Evolutionary conservation across 2,888 invertebrate species (phyloP), one percentile per base, ranked within the genome.

Genomic region (Cabera pusaria): DNA sequence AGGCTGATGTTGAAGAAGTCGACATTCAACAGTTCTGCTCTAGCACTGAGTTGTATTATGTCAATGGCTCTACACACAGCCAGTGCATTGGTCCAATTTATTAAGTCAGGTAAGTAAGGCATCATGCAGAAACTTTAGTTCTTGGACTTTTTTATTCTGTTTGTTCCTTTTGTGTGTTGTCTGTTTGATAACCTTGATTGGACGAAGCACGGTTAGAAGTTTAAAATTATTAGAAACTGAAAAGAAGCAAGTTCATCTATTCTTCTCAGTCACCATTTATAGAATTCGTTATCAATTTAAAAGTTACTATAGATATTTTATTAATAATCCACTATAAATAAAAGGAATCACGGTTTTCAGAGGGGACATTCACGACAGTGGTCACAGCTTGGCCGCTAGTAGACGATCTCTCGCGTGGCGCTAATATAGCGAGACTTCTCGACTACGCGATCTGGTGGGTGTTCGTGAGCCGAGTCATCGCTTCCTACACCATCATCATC

Each of bases 381-480:
- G 39, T 72, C 1, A 64, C 71, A 3, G 57, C 45, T 0, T 74
- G 72, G 57, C 75, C 75, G 1, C 59, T 58, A 1, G 49, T 66
- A 0, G 28, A 59, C 0, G 72, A 74, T 31, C 31, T 7, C 1
- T 61, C 67, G 2, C 5, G 2, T 0, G n/a, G 37, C 2, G 72
- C 72, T 0, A 23, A 50, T 7, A 7, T 44, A 0, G 40, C 39
- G 1, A 38, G 73, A 10, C 36, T 51, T 1, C 10, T 57, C 12
- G 26, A 29, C 35, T 62, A 63, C 43, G 1, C 68, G 1, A 2
- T 59, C 0, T 70, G 65, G 64, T 65, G 61, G 61, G 26, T 66
- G 1, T 57, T 62, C 10, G 7, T 67, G 10, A 40, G 43, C 3
- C 53, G 65, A 1, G 18, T 59, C 5, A 31, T 56, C 1, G 55